Base-by-base conservation (phyloP, 1,140 invertebrate genomes). In the Papilio aristodemus region DNA sequence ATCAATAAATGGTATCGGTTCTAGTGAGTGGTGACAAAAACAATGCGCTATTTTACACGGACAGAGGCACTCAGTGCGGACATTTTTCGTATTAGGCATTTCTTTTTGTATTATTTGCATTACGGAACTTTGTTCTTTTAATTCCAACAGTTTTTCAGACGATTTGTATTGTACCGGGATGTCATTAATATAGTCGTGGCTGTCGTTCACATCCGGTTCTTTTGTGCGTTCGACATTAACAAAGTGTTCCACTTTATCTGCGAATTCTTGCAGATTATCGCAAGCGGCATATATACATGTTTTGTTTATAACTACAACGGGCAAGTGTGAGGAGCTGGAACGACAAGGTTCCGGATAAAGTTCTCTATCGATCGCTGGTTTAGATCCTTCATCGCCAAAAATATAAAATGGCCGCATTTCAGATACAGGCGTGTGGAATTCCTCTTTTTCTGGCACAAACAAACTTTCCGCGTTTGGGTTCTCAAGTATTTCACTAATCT, bases 101-200 rank as follows among this genome's bases (percentile, higher is more conserved):
- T 89, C 86, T 63, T 81, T 75, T 76, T 89, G 84, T 25, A 91
- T 46, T 39, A 91, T 71, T 72, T 89, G 86, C 77, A 87, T 77
- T 11, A 89, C 50, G 27, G 89, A 91, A 70, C 84, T 85, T 71
- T 91, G 75, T 17, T 87, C 63, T 60, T 87, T 83, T 22, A 89
- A 50, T 39, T 86, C 77, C 57, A 68, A 14, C 8, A 85, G 11
- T 38, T 83, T 78, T 25, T 76, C 64, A 0, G 81, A 83, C 9
- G 67, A 41, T 6, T 80, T 80, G 62, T 58, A 71, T 72, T 85
- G 82, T 8, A 85, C 68, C 1, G 87, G 88, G 17, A 87, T 71
- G 60, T 81, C 82, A 62, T 74, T 73, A 6, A 71, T 74, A 57
- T 89, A 87, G 27, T 82, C 75, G 19, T 85, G 81, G 36, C 84